These are phyloP conservation scores for Acromyrmex echinatior DNA, from an alignment of 1,140 invertebrate genomes.

Conservation along the genomic window DNA sequence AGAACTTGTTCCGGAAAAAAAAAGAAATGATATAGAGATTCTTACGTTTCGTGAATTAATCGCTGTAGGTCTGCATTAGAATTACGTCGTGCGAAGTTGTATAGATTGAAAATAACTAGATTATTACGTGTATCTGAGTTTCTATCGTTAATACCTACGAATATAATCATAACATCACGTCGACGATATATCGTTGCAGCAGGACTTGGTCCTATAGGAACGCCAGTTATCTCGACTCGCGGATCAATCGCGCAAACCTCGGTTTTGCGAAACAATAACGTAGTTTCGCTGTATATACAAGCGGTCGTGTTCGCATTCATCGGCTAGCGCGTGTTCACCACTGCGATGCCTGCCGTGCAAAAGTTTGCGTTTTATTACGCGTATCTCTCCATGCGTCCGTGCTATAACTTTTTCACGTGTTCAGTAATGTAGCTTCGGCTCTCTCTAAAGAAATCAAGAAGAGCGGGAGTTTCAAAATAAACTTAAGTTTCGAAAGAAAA, in stretches of 20 bases:
- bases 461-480: conserved; percentile 1
- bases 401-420: conserved; percentile 30
- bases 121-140: conserved; percentile 18
- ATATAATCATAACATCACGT: conserved; percentile 39
- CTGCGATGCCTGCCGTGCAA: conserved; percentile 54
- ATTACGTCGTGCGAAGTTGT: neutral
- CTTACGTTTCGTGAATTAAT: conserved; percentile 19
- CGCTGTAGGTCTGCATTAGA: neutral
- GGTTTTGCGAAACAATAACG: conserved; percentile 65
- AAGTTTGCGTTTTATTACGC: conserved; percentile 55
- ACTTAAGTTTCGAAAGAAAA: neutral
- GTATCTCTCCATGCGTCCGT: conserved; percentile 13
- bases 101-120: conserved; percentile 1
- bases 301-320: conserved; percentile 55
- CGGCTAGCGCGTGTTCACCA: conserved; percentile 29
- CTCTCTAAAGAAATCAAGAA: conserved; percentile 30
- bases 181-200: conserved; percentile 20
- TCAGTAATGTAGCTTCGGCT: neutral
- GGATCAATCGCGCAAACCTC: conserved; percentile 57
- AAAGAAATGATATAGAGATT: neutral
- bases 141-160: conserved; percentile 51
- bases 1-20: neutral
- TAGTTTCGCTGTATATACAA: conserved; percentile 63
- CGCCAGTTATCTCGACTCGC: conserved; percentile 63
- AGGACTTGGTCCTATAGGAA: conserved; percentile 39